A percentile compares a stretch with the other conserved stretches of the same genome.
phyloP scores from a whole-genome alignment of 2,113 vertebrate species.

The Ursus arctos region DNA sequence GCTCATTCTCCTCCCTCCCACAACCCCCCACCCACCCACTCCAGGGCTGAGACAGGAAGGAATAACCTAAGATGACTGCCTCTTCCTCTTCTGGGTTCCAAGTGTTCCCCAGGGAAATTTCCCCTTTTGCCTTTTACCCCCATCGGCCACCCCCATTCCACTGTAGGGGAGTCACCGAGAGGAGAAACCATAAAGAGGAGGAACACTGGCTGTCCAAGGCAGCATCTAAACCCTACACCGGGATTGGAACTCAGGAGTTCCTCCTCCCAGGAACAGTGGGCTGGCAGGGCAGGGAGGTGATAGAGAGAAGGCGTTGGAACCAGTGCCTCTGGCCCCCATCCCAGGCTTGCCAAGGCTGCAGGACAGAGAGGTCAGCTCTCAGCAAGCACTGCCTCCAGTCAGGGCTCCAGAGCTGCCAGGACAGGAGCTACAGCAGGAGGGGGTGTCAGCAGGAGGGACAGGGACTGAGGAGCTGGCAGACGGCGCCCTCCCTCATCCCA shows the following conservation, averaged over 20 bases:
- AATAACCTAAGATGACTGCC: slow-evolving; percentile 39
- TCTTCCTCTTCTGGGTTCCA: slow-evolving; percentile 32
- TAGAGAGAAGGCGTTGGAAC: not conserved
- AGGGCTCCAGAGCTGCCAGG: slow-evolving; percentile 80
- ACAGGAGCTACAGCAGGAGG: slow-evolving; percentile 80
- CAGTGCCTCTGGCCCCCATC: slow-evolving; percentile 46
- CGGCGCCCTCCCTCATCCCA: slow-evolving; percentile 72
- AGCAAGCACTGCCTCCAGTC: slow-evolving; percentile 76
- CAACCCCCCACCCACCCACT: not conserved
- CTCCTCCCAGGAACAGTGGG: slow-evolving; percentile 57
- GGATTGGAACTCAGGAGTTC: slow-evolving; percentile 35
- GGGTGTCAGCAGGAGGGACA: slow-evolving; percentile 78
- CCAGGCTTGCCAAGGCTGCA: slow-evolving; percentile 59
- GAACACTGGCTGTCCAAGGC: not conserved
- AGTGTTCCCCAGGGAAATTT: not conserved
- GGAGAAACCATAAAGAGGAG: not conserved
- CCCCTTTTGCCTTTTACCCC: not conserved
- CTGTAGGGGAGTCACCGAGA: not conserved
- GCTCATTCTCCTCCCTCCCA: not conserved
- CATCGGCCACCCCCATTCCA: not conserved
- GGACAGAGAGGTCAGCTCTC: slow-evolving; percentile 83
- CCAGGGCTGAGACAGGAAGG: not conserved
- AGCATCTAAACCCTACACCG: not conserved
- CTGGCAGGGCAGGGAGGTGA: not conserved
- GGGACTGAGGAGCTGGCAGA: slow-evolving; percentile 80